Percentiles rank a stretch among this genome's conserved stretches.
Conservation (phyloP, 2,113 vertebrate species). For the Triplophysa dalaica region DNA sequence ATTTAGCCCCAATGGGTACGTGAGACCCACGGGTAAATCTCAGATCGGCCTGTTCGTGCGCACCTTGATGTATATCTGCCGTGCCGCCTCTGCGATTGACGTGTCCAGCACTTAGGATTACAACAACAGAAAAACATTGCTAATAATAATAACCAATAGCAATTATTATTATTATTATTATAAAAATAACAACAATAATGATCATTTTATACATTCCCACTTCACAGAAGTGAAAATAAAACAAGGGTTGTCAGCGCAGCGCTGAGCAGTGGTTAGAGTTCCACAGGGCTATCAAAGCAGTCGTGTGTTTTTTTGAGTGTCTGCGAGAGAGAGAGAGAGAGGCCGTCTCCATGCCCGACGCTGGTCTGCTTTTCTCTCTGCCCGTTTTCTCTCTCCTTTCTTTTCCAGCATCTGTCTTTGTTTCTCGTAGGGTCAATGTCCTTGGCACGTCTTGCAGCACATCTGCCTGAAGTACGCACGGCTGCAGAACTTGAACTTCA, state of each 20-base stretch:
- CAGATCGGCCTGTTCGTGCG: background rate
- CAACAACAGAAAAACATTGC: constrained; percentile 64
- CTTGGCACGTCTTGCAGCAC: constrained; percentile 99
- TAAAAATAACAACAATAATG: constrained; percentile 76
- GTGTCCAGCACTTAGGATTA: constrained; percentile 97
- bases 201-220: constrained; percentile 84
- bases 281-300: constrained; percentile 84
- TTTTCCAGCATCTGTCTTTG: constrained; percentile 26
- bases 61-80: constrained; percentile 69
- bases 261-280: constrained; percentile 97
- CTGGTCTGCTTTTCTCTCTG: constrained; percentile 41
- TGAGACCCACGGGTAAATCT: background rate
- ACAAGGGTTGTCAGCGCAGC: constrained; percentile 86
- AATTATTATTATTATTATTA: constrained; percentile 80
- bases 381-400: constrained; percentile 54
- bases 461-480: constrained; percentile 99
- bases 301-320: constrained; percentile 51
- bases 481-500: constrained; percentile 99
- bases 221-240: constrained; percentile 99
- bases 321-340: constrained; percentile 68
- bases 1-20: background rate
- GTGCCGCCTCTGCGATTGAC: constrained; percentile 77
- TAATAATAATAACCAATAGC: constrained; percentile 65
- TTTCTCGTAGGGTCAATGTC: constrained; percentile 82
- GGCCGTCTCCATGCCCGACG: constrained; percentile 47